Conservation (phyloP, 1,140 invertebrate genomes). For the Calosoma granatense region DNA sequence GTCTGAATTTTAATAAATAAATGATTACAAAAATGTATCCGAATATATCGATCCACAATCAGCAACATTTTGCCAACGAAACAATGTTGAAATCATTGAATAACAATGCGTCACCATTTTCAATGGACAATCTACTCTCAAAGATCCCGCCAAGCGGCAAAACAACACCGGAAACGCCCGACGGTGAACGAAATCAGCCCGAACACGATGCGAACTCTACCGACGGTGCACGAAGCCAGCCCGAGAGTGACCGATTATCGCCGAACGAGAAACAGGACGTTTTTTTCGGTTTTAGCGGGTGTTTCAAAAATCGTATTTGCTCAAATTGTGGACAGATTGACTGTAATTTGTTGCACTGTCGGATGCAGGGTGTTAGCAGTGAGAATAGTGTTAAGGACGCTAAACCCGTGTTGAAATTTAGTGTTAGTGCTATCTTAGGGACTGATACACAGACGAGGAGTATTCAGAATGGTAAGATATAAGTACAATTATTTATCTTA, state of each 20-base stretch:
- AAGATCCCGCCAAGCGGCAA: slow-evolving; percentile 21
- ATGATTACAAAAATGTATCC: not conserved
- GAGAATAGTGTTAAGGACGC: slow-evolving; percentile 22
- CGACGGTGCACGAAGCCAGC: slow-evolving; percentile 8
- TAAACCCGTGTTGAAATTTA: slow-evolving; percentile 82
- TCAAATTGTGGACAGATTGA: slow-evolving; percentile 33
- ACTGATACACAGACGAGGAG: slow-evolving; percentile 31
- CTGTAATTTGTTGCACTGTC: slow-evolving; percentile 32
- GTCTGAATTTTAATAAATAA: not conserved
- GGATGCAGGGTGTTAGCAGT: slow-evolving; percentile 24
- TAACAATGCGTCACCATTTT: slow-evolving; percentile 31
- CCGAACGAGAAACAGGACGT: slow-evolving; percentile 19
- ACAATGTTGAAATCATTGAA: slow-evolving; percentile 16
- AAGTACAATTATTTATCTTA: not conserved
- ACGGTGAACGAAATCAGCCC: slow-evolving; percentile 13
- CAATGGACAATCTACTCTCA: slow-evolving; percentile 31
- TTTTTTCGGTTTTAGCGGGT: slow-evolving; percentile 26
- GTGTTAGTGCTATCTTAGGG: slow-evolving; percentile 82
- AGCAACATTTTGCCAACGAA: not conserved
- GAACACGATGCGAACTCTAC: slow-evolving; percentile 14
- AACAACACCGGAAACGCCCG: slow-evolving; percentile 27
- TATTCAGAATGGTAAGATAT: slow-evolving; percentile 32
- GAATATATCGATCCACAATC: slow-evolving; percentile 3
- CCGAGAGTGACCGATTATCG: slow-evolving; percentile 10
- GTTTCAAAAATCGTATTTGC: slow-evolving; percentile 28